Conservation (phyloP, 1,140 invertebrate genomes). For the Drosophila nigromelanica region DNA sequence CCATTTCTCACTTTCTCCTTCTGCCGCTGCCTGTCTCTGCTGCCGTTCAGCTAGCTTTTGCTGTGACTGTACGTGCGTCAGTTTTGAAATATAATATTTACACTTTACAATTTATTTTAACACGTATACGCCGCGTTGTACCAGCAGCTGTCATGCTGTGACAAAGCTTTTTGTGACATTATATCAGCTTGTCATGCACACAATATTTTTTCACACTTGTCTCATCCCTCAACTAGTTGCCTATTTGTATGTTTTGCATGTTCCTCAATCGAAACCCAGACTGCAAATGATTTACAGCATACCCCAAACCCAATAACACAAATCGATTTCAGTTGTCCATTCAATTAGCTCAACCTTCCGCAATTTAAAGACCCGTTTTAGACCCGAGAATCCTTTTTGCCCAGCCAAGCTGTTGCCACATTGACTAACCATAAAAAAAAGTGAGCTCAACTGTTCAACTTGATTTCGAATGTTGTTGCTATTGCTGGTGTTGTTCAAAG, state of each 20-base stretch:
- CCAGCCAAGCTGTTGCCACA: constrained; percentile 38
- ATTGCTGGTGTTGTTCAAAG: background rate
- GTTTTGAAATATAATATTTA: constrained; percentile 71
- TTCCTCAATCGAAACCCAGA: constrained; percentile 51
- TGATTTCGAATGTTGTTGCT: constrained; percentile 13
- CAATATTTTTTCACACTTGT: constrained; percentile 21
- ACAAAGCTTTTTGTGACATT: constrained; percentile 52
- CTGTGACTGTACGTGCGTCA: constrained; percentile 14
- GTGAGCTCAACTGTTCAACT: constrained; percentile 22
- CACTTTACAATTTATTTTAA: constrained; percentile 74
- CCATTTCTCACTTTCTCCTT: background rate
- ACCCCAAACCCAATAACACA: constrained; percentile 22
- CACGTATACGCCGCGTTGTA: constrained; percentile 54
- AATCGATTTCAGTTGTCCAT: constrained; percentile 43
- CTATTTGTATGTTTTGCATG: constrained; percentile 54
- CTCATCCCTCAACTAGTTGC: background rate
- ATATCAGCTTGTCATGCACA: constrained; percentile 64
- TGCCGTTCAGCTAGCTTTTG: background rate
- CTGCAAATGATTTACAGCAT: constrained; percentile 67
- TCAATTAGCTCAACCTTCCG: constrained; percentile 45
- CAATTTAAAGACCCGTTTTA: constrained; percentile 14
- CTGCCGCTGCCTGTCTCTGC: background rate
- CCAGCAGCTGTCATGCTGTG: constrained; percentile 68
- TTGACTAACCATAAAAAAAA: constrained; percentile 34
- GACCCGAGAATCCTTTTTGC: constrained; percentile 25